Percentiles rank a stretch among this genome's conserved stretches.
phyloP scores from a whole-genome alignment of 1,140 invertebrate species.

The Microplitis demolitor region DNA sequence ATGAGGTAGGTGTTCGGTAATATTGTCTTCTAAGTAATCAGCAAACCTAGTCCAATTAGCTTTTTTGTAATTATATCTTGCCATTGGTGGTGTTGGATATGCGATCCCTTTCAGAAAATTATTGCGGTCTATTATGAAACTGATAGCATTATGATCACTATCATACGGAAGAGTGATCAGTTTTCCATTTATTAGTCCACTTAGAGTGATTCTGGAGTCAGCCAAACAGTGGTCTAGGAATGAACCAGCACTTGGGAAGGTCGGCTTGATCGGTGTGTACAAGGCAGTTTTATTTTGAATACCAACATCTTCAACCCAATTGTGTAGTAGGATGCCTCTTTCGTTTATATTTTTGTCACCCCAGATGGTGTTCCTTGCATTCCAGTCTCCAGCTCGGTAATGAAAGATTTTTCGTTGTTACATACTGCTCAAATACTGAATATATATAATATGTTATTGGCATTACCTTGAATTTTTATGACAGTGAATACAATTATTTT shows the following conservation, averaged over 20 bases:
- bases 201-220: neutral
- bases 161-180: neutral
- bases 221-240: constrained; percentile 7
- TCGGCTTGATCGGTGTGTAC: neutral
- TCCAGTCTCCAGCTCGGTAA: constrained; percentile 22
- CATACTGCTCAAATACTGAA: neutral
- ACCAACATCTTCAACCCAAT: neutral
- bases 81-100: no score
- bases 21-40: neutral
- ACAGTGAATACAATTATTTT: constrained; percentile 39
- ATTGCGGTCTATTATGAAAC: neutral
- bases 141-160: neutral
- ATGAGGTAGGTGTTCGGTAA: neutral
- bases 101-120: neutral
- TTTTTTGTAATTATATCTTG: constrained; percentile 8
- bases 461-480: constrained; percentile 31
- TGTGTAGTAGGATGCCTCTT: neutral
- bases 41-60: constrained; percentile 23
- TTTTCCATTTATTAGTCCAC: neutral
- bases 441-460: constrained; percentile 3
- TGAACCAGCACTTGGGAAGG: neutral
- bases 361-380: constrained; percentile 14
- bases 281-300: neutral
- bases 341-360: neutral
- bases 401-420: neutral